Evolutionary conservation across 53 echinoderm and acorn worm genomes (phyloP), one percentile per base, ranked within the genome.

Genomic region (Luidia sarsii): DNA sequence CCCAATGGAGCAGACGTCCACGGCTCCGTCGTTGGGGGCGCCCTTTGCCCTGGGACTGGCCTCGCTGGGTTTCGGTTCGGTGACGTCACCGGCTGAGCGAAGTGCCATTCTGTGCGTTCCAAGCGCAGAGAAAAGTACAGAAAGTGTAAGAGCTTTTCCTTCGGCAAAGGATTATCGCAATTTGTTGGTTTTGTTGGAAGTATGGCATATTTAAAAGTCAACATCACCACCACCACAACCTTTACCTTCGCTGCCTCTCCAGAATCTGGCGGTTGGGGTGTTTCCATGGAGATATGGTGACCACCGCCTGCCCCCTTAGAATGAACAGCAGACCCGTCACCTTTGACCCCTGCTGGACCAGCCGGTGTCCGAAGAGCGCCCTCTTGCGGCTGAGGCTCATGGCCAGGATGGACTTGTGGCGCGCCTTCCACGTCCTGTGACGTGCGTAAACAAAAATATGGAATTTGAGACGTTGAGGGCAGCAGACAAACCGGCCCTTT

Each of bases 341-440:
- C 3, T 27, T 14, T 15, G 74, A 85, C 15, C 94, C 91, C 31
- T 85, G 85, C 33, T 69, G 65, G 13, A 67, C 49, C 32, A 94
- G 48, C 46, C 79, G 81, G 68, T 88, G 80, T 29, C 84, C 85
- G 53, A 84, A 88, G 8, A 54, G 61, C 39, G 77, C 74, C n/a
- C 37, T 50, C 30, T 36, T 75, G 82, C 70, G 85, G 1, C 65
- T 39, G 0, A 94, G 60, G 10, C 94, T 88, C 88, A 94, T 83
- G 2, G 94, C 94, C 30, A 94, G 49, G 39, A 79, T 46, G 2
- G 83, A 69, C 43, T 83, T 88, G 64, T 87, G 71, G 23, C 87
- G 80, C 10, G 80, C 74, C 33, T 88, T 88, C 94, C 94, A 94
- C 67, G 67, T 75, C 20, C 94, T 94, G 48, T 11, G 57, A 60